A percentile compares a stretch with the other conserved stretches of the same genome.
phyloP scores from a whole-genome alignment of 2,888 invertebrate genomes.

The Octodonta nipae region DNA sequence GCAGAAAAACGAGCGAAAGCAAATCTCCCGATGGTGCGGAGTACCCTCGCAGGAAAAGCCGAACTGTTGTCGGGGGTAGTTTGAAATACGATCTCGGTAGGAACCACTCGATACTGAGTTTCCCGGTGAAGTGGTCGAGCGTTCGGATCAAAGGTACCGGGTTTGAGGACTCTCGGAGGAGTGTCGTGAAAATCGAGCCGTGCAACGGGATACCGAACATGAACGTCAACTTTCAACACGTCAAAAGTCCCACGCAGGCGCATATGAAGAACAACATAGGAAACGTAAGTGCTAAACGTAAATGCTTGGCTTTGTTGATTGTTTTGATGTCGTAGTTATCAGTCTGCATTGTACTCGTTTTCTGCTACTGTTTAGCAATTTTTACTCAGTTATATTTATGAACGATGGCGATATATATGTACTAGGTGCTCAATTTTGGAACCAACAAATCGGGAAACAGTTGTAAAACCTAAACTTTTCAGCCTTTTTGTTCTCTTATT shows the following conservation, averaged over 20 bases:
- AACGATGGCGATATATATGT: too few relatives aligned
- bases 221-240: slow-evolving; percentile 25
- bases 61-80: slow-evolving; percentile 25
- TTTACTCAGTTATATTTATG: too few relatives aligned
- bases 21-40: slow-evolving; percentile 10
- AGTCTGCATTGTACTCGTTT: too few relatives aligned
- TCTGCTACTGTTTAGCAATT: too few relatives aligned
- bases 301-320: too few relatives aligned
- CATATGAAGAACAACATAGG: slow-evolving; percentile 30
- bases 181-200: slow-evolving; percentile 50
- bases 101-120: slow-evolving; percentile 28
- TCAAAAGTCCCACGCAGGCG: slow-evolving; percentile 26
- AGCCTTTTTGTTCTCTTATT: too few relatives aligned
- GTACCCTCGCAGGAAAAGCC: slow-evolving; percentile 12
- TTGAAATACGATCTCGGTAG: slow-evolving; percentile 32
- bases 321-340: too few relatives aligned
- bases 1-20: slow-evolving; percentile 15
- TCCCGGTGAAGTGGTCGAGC: slow-evolving; percentile 48
- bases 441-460: too few relatives aligned
- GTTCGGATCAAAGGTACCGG: slow-evolving; percentile 51
- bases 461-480: too few relatives aligned
- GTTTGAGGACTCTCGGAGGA: slow-evolving; percentile 48
- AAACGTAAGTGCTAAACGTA: slow-evolving; percentile 28
- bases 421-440: too few relatives aligned
- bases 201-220: slow-evolving; percentile 42